These are phyloP conservation scores for Sialia sialis DNA, from an alignment of 2,113 vertebrate genomes.

Conservation along the genomic window DNA sequence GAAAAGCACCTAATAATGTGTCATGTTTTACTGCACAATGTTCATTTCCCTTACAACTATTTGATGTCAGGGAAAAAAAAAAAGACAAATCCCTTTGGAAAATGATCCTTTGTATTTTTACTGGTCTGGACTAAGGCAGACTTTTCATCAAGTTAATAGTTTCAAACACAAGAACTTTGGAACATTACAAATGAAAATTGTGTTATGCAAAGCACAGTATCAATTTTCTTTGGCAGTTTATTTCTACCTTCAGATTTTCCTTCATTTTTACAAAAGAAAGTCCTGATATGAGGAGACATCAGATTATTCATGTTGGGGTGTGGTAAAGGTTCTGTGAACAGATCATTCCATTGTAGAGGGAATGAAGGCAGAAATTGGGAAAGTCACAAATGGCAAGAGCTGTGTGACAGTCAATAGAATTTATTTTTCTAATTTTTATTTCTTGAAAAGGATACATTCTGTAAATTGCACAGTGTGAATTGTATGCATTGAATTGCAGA, in stretches of 20 bases:
- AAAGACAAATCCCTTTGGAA: neutral
- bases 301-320: neutral
- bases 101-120: neutral
- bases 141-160: neutral
- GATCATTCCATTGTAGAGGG: neutral
- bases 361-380: neutral
- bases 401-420: neutral
- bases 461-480: accelerated
- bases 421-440: neutral
- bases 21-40: neutral
- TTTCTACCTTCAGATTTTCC: neutral
- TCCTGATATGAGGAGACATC: neutral
- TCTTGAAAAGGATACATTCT: accelerated
- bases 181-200: neutral
- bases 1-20: neutral
- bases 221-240: neutral
- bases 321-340: neutral
- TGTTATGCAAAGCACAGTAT: neutral
- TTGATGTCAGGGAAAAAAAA: neutral
- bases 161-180: neutral
- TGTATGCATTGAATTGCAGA: accelerated
- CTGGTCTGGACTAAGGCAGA: neutral
- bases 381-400: too few species aligned
- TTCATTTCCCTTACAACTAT: neutral
- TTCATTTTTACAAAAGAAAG: neutral